Evolutionary conservation across 1,140 invertebrate genomes (phyloP).

Genomic region (Drosophila pseudoananassae): DNA sequence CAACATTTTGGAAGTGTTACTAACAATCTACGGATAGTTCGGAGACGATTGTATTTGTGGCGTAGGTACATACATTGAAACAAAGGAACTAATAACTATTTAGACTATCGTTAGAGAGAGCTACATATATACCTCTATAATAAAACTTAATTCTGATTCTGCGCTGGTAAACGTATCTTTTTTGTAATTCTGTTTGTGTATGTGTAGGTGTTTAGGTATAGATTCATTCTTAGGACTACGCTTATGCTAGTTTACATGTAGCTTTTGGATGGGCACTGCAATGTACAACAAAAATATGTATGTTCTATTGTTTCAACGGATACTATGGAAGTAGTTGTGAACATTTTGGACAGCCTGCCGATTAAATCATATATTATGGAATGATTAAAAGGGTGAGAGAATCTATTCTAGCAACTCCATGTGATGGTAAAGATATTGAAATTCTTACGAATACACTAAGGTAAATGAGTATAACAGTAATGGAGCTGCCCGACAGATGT

Average conservation of each 20-base stretch:
- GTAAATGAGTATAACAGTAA: conserved; percentile 38
- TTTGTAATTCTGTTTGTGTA: background rate
- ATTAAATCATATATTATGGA: conserved; percentile 8
- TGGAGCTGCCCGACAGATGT: conserved; percentile 7
- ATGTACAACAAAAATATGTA: conserved; percentile 57
- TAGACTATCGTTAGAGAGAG: conserved; percentile 31
- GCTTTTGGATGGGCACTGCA: conserved; percentile 38
- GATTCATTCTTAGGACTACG: conserved; percentile 45
- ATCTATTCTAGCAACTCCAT: background rate
- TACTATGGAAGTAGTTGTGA: conserved; percentile 43
- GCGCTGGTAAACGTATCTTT: conserved; percentile 34
- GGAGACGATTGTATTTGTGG: conserved; percentile 37
- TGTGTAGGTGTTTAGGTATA: conserved; percentile 9
- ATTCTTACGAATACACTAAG: conserved; percentile 15
- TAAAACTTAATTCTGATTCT: conserved; percentile 53
- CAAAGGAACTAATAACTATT: conserved; percentile 46
- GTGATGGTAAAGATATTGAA: conserved; percentile 10
- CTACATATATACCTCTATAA: conserved; percentile 9
- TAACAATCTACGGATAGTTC: conserved; percentile 48
- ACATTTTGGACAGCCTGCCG: conserved; percentile 9
- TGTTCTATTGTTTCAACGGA: conserved; percentile 35
- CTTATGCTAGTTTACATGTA: conserved; percentile 56
- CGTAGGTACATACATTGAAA: conserved; percentile 53
- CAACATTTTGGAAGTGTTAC: conserved; percentile 54
- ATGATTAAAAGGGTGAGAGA: background rate